Base-by-base conservation (phyloP, 2,888 invertebrate genomes). In the Lysandra coridon region DNA sequence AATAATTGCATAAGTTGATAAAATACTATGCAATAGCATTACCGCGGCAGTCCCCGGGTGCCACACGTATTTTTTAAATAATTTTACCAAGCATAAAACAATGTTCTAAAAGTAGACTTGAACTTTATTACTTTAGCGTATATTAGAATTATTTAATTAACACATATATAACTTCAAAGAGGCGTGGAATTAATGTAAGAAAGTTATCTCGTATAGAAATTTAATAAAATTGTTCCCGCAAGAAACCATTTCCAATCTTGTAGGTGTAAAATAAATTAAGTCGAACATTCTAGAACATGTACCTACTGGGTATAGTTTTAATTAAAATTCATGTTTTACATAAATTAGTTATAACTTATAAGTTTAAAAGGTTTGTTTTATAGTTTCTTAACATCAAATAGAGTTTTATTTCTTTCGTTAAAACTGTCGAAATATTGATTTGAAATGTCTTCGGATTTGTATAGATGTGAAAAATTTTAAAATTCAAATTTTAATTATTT, bases 241-340 rank as follows among this genome's bases (percentile, higher is more conserved):
- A 87, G 87, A 88, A 86, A 82, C 81, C 84, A 86, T 86, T 85
- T 84, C 73, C 82, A 82, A 84, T 83, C 81, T 80, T 85, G 86
- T 87, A 80, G 78, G 12, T 74, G 62, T 80, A 37, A 78, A 53
- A 64, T 17, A 78, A 69, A 78, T 49, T 76, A 76, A 76, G 57
- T 33, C 53, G 76, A 57, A 76, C 57, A 57, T 76, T 76, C 76
- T 76, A 30, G 76, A 76, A 76, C 33, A 76, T 76, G 76, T 76
- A 44, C 4, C 12, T 73, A 73, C n/a, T 53, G 57, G 30, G 76
- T 76, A 7, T 57, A 76, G 76, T 37, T 76, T 57, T 76, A 76
- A 76, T 76, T 76, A 57, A 69, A 69, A 69, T 69, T 37, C 33
- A 33, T 33, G 1, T 14, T 37, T 69, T 69, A 17, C 1, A 57